phyloP scores from a whole-genome alignment of 2,797 vertebrate genomes.

The Buphagus erythrorhynchus region DNA sequence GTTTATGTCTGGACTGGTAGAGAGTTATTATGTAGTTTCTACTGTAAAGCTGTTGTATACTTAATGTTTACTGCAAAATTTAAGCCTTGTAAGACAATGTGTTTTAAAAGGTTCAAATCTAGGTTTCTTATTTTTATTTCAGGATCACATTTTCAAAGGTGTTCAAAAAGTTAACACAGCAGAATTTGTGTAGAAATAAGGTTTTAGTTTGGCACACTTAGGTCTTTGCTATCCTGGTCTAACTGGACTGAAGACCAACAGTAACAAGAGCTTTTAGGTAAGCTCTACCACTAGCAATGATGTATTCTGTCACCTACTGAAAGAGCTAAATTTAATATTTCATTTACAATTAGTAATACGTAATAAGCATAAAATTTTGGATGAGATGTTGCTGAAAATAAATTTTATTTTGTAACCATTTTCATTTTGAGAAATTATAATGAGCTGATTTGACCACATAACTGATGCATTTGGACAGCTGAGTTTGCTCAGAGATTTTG shows the following conservation, averaged over 20 bases:
- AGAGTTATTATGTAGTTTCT: neutral
- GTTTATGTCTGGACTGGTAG: neutral
- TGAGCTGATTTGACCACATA: neutral
- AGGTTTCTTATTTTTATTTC: neutral
- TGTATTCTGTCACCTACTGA: neutral
- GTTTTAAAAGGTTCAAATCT: neutral
- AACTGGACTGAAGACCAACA: neutral
- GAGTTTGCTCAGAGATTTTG: neutral
- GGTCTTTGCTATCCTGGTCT: neutral
- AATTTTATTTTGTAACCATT: neutral
- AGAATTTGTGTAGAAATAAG: neutral
- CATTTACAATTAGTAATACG: neutral
- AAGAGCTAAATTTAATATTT: neutral
- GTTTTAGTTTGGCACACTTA: neutral
- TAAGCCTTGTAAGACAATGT: neutral
- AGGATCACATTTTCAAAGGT: neutral
- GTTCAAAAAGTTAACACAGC: neutral
- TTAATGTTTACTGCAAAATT: neutral
- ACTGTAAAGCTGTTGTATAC: neutral
- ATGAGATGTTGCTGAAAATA: neutral
- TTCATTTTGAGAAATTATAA: neutral
- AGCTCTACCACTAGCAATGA: neutral
- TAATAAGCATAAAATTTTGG: neutral
- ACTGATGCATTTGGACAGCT: neutral
- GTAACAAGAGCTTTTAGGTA: neutral